Percentiles rank a stretch among this genome's conserved stretches.
Conservation (phyloP, 2,888 invertebrate species). For the Drosophila testacea region DNA sequence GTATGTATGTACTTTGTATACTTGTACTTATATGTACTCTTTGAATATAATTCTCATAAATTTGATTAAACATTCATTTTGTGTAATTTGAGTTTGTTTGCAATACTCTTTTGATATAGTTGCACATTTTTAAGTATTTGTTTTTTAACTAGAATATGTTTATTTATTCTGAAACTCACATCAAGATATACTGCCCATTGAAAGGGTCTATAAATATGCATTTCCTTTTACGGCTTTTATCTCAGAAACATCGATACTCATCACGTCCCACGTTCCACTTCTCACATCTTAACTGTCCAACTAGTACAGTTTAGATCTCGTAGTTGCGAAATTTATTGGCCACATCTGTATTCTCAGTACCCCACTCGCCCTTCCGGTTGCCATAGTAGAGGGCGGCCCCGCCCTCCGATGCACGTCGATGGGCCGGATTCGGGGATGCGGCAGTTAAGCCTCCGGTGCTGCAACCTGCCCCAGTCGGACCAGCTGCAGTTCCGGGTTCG, state of each 20-base stretch:
- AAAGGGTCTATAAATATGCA: constrained; percentile 46
- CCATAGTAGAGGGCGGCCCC: constrained; percentile 91
- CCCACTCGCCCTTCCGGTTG: constrained; percentile 88
- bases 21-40: constrained; percentile 29
- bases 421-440: constrained; percentile 86
- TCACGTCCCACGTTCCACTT: constrained; percentile 7
- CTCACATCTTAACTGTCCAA: neutral
- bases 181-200: constrained; percentile 53
- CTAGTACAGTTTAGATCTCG: constrained; percentile 90
- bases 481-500: constrained; percentile 84
- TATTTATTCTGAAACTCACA: constrained; percentile 55
- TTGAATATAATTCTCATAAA: constrained; percentile 19
- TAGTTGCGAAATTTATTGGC: constrained; percentile 96
- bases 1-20: constrained; percentile 32
- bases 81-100: constrained; percentile 15
- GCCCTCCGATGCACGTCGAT: constrained; percentile 92
- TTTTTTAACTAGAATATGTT: constrained; percentile 51
- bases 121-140: constrained; percentile 16
- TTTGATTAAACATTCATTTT: constrained; percentile 30
- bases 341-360: constrained; percentile 91
- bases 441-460: constrained; percentile 87
- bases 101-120: constrained; percentile 41
- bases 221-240: constrained; percentile 23
- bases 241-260: constrained; percentile 35
- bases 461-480: constrained; percentile 75